phyloP scores from a whole-genome alignment of 2,888 invertebrate species.

The Tanypteryx hageni region DNA sequence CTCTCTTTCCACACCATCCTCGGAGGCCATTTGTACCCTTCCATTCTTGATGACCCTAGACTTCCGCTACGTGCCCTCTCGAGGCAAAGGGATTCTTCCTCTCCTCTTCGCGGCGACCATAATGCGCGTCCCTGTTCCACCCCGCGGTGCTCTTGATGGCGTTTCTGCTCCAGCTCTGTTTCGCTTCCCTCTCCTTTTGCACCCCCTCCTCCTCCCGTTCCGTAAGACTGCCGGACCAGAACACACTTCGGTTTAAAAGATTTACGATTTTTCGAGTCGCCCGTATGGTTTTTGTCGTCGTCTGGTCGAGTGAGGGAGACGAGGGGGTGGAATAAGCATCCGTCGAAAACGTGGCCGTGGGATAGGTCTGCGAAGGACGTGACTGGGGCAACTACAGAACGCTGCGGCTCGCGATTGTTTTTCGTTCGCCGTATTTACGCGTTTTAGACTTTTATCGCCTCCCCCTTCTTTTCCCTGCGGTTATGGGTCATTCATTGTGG shows the following conservation, averaged over 20 bases:
- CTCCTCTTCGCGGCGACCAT: background rate
- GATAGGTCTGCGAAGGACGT: background rate
- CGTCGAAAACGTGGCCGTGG: constrained; percentile 34
- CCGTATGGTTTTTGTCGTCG: constrained; percentile 61
- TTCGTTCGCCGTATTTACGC: background rate
- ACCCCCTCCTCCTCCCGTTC: background rate
- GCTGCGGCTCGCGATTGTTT: background rate
- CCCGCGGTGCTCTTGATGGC: background rate
- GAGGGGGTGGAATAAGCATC: background rate
- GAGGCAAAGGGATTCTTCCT: background rate
- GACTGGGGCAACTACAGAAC: background rate
- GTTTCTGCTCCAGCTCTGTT: background rate
- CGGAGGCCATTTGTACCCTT: constrained; percentile 39
- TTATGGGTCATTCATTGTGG: too few species aligned
- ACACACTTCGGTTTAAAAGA: constrained; percentile 33
- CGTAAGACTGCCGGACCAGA: constrained; percentile 48
- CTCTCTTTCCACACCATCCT: background rate
- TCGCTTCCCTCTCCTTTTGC: background rate
- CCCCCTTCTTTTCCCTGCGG: background rate
- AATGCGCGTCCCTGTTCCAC: constrained; percentile 45
- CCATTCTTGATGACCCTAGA: constrained; percentile 57
- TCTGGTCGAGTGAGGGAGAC: background rate
- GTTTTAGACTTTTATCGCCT: background rate
- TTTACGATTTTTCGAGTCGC: constrained; percentile 35
- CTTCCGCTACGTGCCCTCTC: constrained; percentile 48